A percentile compares a stretch with the other conserved stretches of the same genome.
phyloP scores from a whole-genome alignment of 2,888 invertebrate species.

The Piscicola geometra region DNA sequence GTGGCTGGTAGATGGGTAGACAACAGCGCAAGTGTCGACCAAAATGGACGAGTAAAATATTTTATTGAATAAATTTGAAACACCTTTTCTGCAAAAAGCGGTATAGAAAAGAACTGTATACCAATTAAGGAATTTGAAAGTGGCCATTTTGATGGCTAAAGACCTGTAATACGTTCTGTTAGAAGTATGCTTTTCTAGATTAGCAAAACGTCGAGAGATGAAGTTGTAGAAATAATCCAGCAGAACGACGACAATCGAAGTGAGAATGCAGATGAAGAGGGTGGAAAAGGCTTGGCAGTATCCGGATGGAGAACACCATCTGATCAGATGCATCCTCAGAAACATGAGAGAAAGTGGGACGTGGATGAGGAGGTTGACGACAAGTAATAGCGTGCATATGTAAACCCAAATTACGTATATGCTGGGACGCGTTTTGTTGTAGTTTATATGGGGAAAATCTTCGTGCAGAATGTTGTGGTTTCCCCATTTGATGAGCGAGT shows the following conservation, averaged over 20 bases:
- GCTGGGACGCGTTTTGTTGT: not conserved
- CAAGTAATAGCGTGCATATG: not conserved
- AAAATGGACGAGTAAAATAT: not conserved
- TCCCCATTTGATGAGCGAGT: not conserved
- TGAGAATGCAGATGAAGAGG: not conserved
- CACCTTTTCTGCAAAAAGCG: not conserved
- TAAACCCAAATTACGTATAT: not conserved
- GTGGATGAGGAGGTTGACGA: not conserved
- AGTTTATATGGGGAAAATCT: not conserved
- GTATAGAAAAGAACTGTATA: not conserved
- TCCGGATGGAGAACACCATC: not conserved
- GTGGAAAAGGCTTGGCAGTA: not conserved
- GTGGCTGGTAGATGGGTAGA: not conserved
- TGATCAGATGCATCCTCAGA: not conserved
- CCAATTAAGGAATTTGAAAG: slow-evolving; percentile 6
- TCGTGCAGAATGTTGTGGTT: not conserved
- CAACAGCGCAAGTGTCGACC: not conserved
- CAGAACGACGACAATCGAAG: not conserved
- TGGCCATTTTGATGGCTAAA: not conserved
- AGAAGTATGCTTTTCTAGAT: not conserved
- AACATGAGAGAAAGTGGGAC: not conserved
- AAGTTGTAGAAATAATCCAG: not conserved
- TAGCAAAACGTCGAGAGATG: not conserved
- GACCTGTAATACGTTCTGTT: slow-evolving; percentile 1
- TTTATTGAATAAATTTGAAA: slow-evolving; percentile 4